phyloP scores from a whole-genome alignment of 2,888 invertebrate species.

The Gryllus longicercus region DNA sequence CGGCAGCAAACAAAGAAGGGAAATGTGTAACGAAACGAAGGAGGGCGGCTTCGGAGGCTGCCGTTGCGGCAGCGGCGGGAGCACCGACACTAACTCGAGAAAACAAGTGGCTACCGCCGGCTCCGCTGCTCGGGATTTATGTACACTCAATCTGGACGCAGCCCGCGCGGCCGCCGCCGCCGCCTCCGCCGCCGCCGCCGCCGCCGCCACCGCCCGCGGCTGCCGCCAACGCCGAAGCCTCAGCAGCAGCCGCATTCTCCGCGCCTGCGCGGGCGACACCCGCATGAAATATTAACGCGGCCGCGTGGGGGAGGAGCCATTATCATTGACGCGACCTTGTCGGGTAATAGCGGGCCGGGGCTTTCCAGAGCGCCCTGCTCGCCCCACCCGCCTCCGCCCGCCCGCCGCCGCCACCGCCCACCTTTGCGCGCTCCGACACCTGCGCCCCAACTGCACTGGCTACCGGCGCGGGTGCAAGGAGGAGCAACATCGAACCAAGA shows the following conservation, averaged over 20 bases:
- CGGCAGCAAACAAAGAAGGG: constrained; percentile 10
- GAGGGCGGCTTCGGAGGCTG: not conserved
- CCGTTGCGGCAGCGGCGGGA: not conserved
- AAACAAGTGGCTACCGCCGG: constrained; percentile 17
- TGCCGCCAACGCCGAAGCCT: not conserved
- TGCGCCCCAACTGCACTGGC: not conserved
- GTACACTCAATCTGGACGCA: not conserved
- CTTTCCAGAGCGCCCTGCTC: not conserved
- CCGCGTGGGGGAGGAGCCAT: constrained; percentile 17
- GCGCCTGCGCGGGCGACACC: constrained; percentile 10
- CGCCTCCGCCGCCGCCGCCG: not conserved
- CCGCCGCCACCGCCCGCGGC: not conserved
- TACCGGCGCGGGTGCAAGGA: no score
- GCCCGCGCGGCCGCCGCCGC: not conserved
- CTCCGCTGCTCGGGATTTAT: not conserved
- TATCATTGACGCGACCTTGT: constrained; percentile 17
- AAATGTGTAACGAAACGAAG: constrained; percentile 17
- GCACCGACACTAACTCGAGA: constrained; percentile 17
- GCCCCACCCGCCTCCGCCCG: not conserved
- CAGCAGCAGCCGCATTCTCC: not conserved
- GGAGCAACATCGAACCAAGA: no score
- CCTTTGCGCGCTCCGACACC: not conserved
- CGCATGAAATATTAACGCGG: constrained; percentile 17
- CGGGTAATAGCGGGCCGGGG: constrained; percentile 6
- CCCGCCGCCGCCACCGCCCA: not conserved